Conservation (phyloP, 2,888 invertebrate genomes). For the Folsomia candida region DNA sequence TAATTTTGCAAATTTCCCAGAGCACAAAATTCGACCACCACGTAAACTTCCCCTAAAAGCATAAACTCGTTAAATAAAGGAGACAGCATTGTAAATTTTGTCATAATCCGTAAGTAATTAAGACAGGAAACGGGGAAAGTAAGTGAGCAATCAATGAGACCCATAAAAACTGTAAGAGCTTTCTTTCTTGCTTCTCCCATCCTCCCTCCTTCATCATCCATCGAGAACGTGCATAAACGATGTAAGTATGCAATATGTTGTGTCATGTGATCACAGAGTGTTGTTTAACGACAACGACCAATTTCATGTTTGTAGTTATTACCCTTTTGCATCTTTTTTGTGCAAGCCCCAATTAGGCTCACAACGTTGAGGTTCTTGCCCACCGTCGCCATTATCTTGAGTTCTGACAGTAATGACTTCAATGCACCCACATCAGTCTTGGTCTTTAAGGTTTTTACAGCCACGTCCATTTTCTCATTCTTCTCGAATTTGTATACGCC, state of each 20-base stretch:
- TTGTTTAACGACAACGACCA: too few species aligned
- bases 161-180: too few species aligned
- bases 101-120: not conserved
- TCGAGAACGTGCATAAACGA: too few species aligned
- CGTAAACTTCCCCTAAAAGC: constrained; percentile 34
- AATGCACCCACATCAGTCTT: constrained; percentile 36
- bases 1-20: constrained; percentile 40
- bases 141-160: not conserved
- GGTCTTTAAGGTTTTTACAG: constrained; percentile 40
- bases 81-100: not conserved
- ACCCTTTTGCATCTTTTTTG: constrained; percentile 39
- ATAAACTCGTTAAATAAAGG: not conserved
- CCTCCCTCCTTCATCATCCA: too few species aligned
- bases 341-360: constrained; percentile 39
- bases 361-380: constrained; percentile 37
- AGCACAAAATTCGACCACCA: constrained; percentile 38
- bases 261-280: too few species aligned
- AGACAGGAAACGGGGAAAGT: not conserved
- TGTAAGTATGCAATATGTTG: too few species aligned
- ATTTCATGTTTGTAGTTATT: too few species aligned
- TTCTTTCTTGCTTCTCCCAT: too few species aligned
- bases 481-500: constrained; percentile 31
- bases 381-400: constrained; percentile 39
- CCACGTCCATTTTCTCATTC: constrained; percentile 28
- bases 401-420: constrained; percentile 36